A percentile compares a stretch with the other conserved stretches of the same genome.
Conservation (phyloP, 2,888 invertebrate genomes). For the Habroteleia sp. region DNA sequence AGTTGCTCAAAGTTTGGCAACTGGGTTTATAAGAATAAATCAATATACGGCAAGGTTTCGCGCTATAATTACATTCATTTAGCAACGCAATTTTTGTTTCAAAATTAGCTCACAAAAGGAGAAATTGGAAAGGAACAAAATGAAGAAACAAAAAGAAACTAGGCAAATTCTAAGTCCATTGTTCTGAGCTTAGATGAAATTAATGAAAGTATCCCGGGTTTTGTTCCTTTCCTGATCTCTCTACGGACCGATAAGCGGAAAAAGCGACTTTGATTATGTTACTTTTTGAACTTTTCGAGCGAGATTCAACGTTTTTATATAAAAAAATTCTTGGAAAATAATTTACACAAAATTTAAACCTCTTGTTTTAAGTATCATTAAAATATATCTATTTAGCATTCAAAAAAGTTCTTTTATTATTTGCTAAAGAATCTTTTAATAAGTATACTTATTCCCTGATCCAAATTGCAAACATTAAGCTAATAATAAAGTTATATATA, state of each 20-base stretch:
- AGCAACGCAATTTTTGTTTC: conserved; percentile 2
- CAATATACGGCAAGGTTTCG: conserved; percentile 14
- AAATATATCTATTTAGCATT: too few species aligned
- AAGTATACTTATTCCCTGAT: too few species aligned
- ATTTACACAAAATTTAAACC: too few species aligned
- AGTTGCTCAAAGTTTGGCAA: conserved; percentile 25
- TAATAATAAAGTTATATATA: too few species aligned
- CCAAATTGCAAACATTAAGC: too few species aligned
- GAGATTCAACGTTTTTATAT: too few species aligned
- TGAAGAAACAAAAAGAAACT: background rate
- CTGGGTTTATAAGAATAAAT: conserved; percentile 41
- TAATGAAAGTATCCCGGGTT: conserved; percentile 30
- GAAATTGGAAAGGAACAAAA: background rate
- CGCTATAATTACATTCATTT: conserved; percentile 23
- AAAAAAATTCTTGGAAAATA: too few species aligned
- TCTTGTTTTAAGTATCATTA: too few species aligned
- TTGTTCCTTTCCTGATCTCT: conserved; percentile 1
- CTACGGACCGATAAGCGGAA: conserved; percentile 35
- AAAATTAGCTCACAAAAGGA: background rate
- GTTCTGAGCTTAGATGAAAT: conserved; percentile 35
- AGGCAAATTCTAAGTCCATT: conserved; percentile 30
- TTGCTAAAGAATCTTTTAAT: too few species aligned
- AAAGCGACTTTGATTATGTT: too few species aligned
- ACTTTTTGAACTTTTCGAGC: too few species aligned
- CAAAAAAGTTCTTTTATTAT: too few species aligned